These are phyloP conservation scores for Temnopleurus reevesii DNA, from an alignment of 53 echinoderm and acorn worm genomes.

Conservation along the genomic window DNA sequence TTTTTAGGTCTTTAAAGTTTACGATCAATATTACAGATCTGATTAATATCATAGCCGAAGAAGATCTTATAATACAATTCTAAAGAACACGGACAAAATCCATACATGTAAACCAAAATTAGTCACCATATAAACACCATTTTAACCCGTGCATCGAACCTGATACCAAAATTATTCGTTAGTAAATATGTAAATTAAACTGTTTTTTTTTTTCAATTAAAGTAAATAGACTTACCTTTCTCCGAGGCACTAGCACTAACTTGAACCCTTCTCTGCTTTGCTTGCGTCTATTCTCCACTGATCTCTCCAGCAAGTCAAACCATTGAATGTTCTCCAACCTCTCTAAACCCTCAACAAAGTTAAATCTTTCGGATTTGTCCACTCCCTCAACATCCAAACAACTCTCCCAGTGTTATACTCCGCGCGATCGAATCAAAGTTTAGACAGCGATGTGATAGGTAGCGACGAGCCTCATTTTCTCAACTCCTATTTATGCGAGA, in stretches of 20 bases:
- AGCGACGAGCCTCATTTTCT: not conserved
- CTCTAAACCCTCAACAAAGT: not conserved
- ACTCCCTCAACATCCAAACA: conserved; percentile 1
- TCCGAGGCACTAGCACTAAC: not conserved
- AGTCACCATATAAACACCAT: no score
- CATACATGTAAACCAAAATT: no score
- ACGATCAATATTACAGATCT: no score
- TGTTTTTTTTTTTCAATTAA: no score
- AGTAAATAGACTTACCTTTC: not conserved
- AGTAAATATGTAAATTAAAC: no score
- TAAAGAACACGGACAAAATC: no score
- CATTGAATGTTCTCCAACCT: not conserved
- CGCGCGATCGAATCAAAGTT: conserved; percentile 23
- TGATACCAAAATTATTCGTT: no score
- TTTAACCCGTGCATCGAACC: no score
- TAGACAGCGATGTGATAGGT: conserved; percentile 14
- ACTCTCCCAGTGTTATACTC: conserved; percentile 7
- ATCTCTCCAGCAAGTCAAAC: not conserved
- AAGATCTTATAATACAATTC: no score
- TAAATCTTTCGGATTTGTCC: not conserved
- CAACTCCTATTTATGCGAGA: conserved; percentile 12
- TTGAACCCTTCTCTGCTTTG: not conserved
- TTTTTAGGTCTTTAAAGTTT: no score
- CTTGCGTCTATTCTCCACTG: conserved; percentile 11
- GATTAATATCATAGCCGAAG: no score